Conservation (phyloP, 2,888 invertebrate species). For the Pyrgus malvae region DNA sequence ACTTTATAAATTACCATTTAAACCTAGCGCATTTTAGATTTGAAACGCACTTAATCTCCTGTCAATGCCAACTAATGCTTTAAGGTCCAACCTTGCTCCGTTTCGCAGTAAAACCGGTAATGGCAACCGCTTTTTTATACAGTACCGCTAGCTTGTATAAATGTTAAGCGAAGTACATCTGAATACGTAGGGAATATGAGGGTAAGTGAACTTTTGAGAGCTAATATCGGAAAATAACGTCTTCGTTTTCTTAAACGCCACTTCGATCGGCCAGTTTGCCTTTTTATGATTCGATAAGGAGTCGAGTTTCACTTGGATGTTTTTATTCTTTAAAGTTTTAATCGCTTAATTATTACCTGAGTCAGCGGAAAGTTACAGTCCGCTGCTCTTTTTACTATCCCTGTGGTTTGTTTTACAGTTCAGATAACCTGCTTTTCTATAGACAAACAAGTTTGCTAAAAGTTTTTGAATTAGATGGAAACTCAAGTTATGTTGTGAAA, state of each 20-base stretch:
- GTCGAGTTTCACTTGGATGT: constrained; percentile 22
- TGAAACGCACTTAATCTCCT: constrained; percentile 49
- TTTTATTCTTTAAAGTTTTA: constrained; percentile 28
- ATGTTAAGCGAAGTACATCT: constrained; percentile 55
- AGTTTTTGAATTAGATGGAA: neutral
- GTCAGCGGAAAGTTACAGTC: constrained; percentile 19
- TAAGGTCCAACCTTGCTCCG: constrained; percentile 55
- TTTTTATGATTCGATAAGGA: constrained; percentile 26
- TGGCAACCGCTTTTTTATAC: constrained; percentile 55
- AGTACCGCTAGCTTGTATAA: constrained; percentile 58
- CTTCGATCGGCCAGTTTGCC: constrained; percentile 21
- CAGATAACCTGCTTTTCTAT: constrained; percentile 10
- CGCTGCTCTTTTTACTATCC: constrained; percentile 19
- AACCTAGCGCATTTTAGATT: constrained; percentile 29
- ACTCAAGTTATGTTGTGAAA: too few species aligned
- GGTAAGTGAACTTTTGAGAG: constrained; percentile 50
- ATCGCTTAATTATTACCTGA: constrained; percentile 25
- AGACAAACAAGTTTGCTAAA: neutral
- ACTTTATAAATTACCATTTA: constrained; percentile 26
- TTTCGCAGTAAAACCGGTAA: constrained; percentile 52
- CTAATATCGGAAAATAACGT: constrained; percentile 26
- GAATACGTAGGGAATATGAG: constrained; percentile 52
- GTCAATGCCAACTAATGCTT: constrained; percentile 52
- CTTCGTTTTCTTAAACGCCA: constrained; percentile 19
- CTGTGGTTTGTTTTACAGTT: constrained; percentile 18